These are phyloP conservation scores for Phortica variegata DNA, from an alignment of 1,140 invertebrate species.

Conservation along the genomic window DNA sequence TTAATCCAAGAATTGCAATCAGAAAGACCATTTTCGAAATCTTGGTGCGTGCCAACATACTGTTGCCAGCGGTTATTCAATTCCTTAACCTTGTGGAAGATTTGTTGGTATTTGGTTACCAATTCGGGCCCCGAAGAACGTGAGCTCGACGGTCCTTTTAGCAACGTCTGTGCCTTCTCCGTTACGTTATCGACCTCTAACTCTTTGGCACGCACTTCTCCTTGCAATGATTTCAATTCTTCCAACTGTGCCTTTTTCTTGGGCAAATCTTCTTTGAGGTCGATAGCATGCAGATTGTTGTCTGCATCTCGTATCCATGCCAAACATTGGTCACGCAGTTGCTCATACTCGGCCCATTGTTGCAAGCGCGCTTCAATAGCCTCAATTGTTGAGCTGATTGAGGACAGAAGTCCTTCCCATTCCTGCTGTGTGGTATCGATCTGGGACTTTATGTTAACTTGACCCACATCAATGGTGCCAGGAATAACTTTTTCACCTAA, in stretches of 20 bases:
- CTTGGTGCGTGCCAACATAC: conserved; percentile 85
- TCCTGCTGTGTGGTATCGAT: conserved; percentile 86
- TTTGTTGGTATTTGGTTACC: conserved; percentile 85
- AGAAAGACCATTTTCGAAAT: conserved; percentile 78
- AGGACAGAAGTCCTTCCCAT: conserved; percentile 80
- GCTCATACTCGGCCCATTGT: conserved; percentile 90
- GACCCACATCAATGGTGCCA: conserved; percentile 81
- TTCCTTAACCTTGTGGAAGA: conserved; percentile 89
- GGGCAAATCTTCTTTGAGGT: conserved; percentile 77
- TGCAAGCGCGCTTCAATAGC: conserved; percentile 78
- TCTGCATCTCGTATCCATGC: conserved; percentile 89
- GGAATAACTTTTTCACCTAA: conserved; percentile 89
- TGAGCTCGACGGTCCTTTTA: conserved; percentile 65
- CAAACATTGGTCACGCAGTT: conserved; percentile 79
- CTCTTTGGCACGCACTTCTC: conserved; percentile 87
- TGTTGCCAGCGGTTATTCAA: conserved; percentile 87
- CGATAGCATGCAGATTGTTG: conserved; percentile 82
- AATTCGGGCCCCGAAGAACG: conserved; percentile 78
- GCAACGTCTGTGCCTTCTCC: conserved; percentile 82
- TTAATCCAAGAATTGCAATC: conserved; percentile 84
- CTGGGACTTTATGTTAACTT: conserved; percentile 81
- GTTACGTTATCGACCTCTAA: conserved; percentile 90
- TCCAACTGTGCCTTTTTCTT: conserved; percentile 87
- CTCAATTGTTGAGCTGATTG: conserved; percentile 75
- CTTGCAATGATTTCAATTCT: conserved; percentile 75